Base-by-base conservation (phyloP, 2,113 vertebrate species). In the Tachuris rubrigastra region DNA sequence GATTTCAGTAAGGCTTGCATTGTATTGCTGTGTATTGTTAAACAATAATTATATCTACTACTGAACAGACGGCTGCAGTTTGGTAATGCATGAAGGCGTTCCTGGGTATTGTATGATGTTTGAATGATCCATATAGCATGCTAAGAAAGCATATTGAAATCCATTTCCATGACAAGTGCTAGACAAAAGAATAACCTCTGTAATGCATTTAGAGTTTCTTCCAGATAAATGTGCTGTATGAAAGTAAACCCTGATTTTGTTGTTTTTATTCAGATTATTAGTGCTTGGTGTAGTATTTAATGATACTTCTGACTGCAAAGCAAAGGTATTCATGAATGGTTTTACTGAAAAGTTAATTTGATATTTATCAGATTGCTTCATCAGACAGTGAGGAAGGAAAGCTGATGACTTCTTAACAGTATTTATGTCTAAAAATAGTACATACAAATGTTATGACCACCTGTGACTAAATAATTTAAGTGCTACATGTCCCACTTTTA, bases 391-490 rank as follows among this genome's bases (percentile, higher is more conserved):
- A 93, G 30, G 44, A 86, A 77, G 30, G 37, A 69, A 85, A 84
- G 37, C 7, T 30, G 30, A 82, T 79, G 27, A 83, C 23, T 77
- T 93, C 81, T 78, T 50, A 87, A 50, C 35, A 74, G 37, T 85
- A 59, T 83, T 87, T 87, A 46, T 66, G 19, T 80, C 27, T 63
- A 91, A 93, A 95, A 83, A 39, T 53, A 6, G 41, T 80, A 27
- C 4, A 37, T 68, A 73, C 39, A 41, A 33, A 58, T 59, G 28
- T 83, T 30, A 89, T 92, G 52, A 69, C 13, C 15, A 25, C 8
- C 49, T 44, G 41, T 33, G 56, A 91, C 87, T 69, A 73, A 90
- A 69, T 81, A 89, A 94, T 97, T 97, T 96, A 97, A 91, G 82
- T 90, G 77, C 52, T 94, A 58, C 42, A 85, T 30, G 85, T 80